phyloP scores from a whole-genome alignment of 2,888 invertebrate species.

The Agrotis clavis region DNA sequence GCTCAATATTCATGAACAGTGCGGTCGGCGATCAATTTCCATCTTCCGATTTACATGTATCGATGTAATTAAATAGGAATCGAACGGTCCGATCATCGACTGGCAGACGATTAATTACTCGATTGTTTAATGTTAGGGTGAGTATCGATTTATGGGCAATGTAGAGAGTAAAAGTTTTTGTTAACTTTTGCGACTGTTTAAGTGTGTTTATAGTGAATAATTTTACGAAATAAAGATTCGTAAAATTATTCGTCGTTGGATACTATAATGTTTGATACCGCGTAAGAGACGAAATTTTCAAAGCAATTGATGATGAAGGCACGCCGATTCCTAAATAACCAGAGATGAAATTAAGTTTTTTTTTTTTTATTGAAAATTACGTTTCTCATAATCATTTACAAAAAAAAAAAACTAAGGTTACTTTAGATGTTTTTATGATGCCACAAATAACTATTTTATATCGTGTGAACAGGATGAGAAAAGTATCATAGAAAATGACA shows the following conservation, averaged over 20 bases:
- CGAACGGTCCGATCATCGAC: slow-evolving; percentile 42
- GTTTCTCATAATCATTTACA: background rate
- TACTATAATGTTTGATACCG: background rate
- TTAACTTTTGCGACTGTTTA: too few species aligned
- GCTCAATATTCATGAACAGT: slow-evolving; percentile 67
- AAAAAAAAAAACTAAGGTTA: background rate
- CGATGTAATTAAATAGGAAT: slow-evolving; percentile 65
- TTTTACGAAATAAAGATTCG: background rate
- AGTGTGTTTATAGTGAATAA: background rate
- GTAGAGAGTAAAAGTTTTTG: background rate
- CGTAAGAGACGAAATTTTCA: background rate
- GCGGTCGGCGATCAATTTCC: slow-evolving; percentile 64
- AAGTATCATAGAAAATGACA: background rate
- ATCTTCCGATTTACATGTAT: slow-evolving; percentile 65
- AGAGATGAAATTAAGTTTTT: background rate
- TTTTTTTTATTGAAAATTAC: background rate
- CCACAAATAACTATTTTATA: background rate
- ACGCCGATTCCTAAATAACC: background rate
- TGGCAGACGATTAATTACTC: slow-evolving; percentile 31
- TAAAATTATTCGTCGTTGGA: too few species aligned
- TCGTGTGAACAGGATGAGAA: background rate
- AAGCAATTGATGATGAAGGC: background rate
- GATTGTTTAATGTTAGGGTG: slow-evolving; percentile 13
- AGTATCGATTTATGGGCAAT: slow-evolving; percentile 11
- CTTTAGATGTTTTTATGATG: background rate